Conservation (phyloP, 2,797 vertebrate genomes). For the Muscicapa striata region DNA sequence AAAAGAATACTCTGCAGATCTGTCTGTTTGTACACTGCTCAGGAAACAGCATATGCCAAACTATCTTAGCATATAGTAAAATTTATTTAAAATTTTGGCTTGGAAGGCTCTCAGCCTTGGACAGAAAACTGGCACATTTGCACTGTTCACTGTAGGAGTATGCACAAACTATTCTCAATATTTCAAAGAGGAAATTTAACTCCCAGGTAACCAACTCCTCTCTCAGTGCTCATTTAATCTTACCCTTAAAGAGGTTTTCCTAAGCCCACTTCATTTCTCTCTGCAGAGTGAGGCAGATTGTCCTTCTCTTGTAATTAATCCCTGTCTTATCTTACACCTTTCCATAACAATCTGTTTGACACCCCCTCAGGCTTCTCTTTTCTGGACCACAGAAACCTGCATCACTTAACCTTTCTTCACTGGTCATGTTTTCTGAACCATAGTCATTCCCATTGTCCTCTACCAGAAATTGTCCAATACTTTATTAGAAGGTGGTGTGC, state of each 20-base stretch:
- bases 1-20: neutral
- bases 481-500: neutral
- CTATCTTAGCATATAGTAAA: neutral
- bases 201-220: neutral
- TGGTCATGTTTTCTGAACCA: neutral
- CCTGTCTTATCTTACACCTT: neutral
- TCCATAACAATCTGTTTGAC: neutral
- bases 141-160: neutral
- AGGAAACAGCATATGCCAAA: neutral
- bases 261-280: neutral
- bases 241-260: neutral
- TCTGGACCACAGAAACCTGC: neutral
- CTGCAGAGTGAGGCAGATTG: neutral
- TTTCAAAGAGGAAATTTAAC: neutral
- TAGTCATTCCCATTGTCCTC: neutral
- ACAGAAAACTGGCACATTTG: neutral
- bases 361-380: neutral
- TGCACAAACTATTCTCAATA: neutral
- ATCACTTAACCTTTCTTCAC: neutral
- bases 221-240: neutral
- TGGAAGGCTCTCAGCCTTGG: neutral
- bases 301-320: neutral
- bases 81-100: neutral
- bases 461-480: neutral
- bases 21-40: slow-evolving; percentile 9